Evolutionary conservation across 2,888 invertebrate species (phyloP).

Genomic region (Drosophila acutilabella): DNA sequence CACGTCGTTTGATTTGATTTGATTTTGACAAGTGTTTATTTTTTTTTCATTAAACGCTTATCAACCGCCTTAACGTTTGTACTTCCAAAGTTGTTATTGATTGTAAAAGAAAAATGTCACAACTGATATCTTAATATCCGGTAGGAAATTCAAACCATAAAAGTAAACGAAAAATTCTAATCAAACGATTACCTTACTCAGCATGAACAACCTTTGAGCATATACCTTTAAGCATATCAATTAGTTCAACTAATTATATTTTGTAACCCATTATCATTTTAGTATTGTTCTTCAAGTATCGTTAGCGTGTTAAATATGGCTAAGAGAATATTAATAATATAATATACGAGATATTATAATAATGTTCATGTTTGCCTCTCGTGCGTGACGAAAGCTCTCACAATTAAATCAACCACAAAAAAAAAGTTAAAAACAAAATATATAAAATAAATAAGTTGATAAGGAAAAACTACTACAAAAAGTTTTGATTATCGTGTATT

Average conservation of each 20-base stretch:
- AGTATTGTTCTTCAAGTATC: slow-evolving; percentile 17
- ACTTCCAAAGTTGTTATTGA: neutral
- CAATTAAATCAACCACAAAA: slow-evolving; percentile 30
- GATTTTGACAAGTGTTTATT: slow-evolving; percentile 16
- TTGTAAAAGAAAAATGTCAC: slow-evolving; percentile 5
- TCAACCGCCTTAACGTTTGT: slow-evolving; percentile 8
- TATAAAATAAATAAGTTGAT: slow-evolving; percentile 21
- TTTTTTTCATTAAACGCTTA: slow-evolving; percentile 6
- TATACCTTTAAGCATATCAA: slow-evolving; percentile 11
- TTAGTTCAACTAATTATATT: slow-evolving; percentile 11
- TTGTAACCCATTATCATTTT: slow-evolving; percentile 19
- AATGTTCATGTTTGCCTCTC: slow-evolving; percentile 55
- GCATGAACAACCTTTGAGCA: slow-evolving; percentile 5
- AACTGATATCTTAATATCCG: slow-evolving; percentile 9
- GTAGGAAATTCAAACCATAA: neutral
- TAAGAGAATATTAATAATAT: slow-evolving; percentile 9
- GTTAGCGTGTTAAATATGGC: slow-evolving; percentile 11
- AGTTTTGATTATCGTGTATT: slow-evolving; percentile 36
- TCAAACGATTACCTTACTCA: neutral
- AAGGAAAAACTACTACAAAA: slow-evolving; percentile 11
- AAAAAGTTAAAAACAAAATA: slow-evolving; percentile 27
- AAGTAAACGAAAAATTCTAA: slow-evolving; percentile 1
- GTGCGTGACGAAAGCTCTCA: slow-evolving; percentile 61
- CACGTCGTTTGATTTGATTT: slow-evolving; percentile 32
- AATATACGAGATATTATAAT: slow-evolving; percentile 15